Percentiles rank a stretch among this genome's conserved stretches.
These are phyloP conservation scores for Pyrrhura leucotis DNA, from an alignment of 2,797 vertebrate genomes.

Conservation along the genomic window DNA sequence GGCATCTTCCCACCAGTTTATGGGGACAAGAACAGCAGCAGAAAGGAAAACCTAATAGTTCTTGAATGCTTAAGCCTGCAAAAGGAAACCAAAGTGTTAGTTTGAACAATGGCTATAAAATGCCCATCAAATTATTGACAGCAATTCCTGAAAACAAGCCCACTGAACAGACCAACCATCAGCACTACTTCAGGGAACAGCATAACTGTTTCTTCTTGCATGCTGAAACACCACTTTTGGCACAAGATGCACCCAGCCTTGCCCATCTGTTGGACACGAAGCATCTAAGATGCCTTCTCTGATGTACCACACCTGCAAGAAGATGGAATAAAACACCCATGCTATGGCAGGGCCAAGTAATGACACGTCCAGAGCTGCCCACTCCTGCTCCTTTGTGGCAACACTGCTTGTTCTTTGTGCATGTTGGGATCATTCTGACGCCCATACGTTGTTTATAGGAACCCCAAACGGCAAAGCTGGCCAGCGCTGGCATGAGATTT, in stretches of 20 bases:
- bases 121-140: fast-evolving
- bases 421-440: not conserved
- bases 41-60: not conserved
- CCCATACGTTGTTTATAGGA: not conserved
- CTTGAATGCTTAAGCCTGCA: not conserved
- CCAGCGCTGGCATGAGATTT: not conserved
- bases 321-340: not conserved
- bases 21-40: not conserved
- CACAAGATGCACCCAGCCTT: not conserved
- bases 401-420: not conserved
- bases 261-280: not conserved
- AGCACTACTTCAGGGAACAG: not conserved
- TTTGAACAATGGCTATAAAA: not conserved
- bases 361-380: not conserved
- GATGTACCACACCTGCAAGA: not conserved
- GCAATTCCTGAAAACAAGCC: not conserved
- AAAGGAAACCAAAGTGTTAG: not conserved
- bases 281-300: not conserved
- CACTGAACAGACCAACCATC: not conserved
- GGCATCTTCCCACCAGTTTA: fast-evolving
- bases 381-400: not conserved
- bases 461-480: not conserved
- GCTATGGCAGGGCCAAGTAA: not conserved
- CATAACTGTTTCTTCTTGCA: not conserved
- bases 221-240: not conserved